Conservation (phyloP, 2,888 invertebrate genomes). For the Adelphocoris suturalis region DNA sequence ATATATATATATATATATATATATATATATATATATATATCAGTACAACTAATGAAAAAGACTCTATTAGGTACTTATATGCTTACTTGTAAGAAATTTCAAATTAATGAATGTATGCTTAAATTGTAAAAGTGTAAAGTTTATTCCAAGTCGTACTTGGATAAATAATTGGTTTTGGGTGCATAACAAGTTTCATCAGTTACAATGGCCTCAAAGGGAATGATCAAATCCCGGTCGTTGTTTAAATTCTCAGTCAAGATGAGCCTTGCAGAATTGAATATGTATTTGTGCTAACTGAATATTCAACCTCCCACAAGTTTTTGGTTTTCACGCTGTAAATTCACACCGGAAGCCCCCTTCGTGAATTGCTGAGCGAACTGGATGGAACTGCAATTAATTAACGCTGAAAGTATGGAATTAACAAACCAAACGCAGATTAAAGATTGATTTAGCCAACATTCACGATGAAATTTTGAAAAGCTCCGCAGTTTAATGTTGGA, state of each 20-base stretch:
- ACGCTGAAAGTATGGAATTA: not conserved
- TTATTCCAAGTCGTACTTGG: too few species aligned
- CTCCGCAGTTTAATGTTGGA: too few species aligned
- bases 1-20: too few species aligned
- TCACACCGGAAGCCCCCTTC: not conserved
- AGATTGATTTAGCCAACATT: too few species aligned
- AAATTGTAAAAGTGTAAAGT: too few species aligned
- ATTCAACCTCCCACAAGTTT: not conserved
- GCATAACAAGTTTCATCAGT: not conserved
- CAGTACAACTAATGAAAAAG: too few species aligned
- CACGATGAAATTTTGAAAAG: too few species aligned
- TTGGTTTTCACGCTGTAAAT: not conserved
- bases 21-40: too few species aligned
- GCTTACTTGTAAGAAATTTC: too few species aligned
- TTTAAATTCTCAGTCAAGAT: not conserved
- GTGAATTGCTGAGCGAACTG: not conserved
- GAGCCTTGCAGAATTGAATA: not conserved
- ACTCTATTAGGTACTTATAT: too few species aligned
- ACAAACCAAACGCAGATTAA: not conserved
- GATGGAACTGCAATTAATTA: conserved; percentile 21
- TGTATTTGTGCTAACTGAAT: not conserved
- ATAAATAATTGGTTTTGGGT: too few species aligned
- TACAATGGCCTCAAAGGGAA: not conserved
- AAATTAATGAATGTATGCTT: too few species aligned
- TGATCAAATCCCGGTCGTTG: not conserved